Conservation (phyloP, 2,797 vertebrate genomes). For the Hoplostethus mediterraneus region DNA sequence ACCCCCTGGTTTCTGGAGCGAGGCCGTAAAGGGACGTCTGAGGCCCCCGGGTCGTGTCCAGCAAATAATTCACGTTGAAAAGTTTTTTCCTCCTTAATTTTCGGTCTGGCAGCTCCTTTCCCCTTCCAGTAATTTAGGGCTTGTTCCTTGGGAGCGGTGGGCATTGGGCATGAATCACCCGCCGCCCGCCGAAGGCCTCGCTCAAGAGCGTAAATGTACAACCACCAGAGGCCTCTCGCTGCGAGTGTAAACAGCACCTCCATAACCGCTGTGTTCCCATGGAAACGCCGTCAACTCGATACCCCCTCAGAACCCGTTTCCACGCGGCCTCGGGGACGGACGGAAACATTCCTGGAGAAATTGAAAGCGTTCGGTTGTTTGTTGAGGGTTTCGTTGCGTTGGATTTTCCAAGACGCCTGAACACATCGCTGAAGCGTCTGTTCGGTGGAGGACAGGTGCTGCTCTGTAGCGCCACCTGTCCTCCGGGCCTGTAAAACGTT, state of each 20-base stretch:
- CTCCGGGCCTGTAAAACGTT: constrained; percentile 57
- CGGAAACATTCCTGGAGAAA: constrained; percentile 40
- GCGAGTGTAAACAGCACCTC: constrained; percentile 65
- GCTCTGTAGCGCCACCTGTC: constrained; percentile 57
- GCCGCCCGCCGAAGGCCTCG: constrained; percentile 45
- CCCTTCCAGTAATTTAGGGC: constrained; percentile 79
- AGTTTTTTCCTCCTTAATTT: constrained; percentile 84
- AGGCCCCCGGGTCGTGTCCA: constrained; percentile 76
- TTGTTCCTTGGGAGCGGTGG: constrained; percentile 71
- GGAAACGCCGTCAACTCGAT: constrained; percentile 59
- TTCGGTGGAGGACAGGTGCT: constrained; percentile 30
- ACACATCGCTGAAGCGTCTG: not conserved
- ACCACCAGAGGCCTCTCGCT: constrained; percentile 54
- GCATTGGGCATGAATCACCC: constrained; percentile 76
- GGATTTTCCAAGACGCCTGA: not conserved
- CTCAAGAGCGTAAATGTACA: constrained; percentile 55
- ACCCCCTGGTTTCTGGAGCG: constrained; percentile 40
- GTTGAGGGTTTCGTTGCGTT: not conserved
- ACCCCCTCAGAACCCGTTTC: constrained; percentile 41
- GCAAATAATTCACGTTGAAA: constrained; percentile 84
- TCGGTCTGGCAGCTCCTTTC: constrained; percentile 81
- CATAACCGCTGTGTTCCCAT: constrained; percentile 54
- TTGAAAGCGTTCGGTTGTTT: not conserved
- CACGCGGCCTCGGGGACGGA: constrained; percentile 15
- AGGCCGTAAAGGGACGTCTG: constrained; percentile 82